A percentile compares a stretch with the other conserved stretches of the same genome.
Conservation (phyloP, 2,113 vertebrate species). For the Butorides virescens region DNA sequence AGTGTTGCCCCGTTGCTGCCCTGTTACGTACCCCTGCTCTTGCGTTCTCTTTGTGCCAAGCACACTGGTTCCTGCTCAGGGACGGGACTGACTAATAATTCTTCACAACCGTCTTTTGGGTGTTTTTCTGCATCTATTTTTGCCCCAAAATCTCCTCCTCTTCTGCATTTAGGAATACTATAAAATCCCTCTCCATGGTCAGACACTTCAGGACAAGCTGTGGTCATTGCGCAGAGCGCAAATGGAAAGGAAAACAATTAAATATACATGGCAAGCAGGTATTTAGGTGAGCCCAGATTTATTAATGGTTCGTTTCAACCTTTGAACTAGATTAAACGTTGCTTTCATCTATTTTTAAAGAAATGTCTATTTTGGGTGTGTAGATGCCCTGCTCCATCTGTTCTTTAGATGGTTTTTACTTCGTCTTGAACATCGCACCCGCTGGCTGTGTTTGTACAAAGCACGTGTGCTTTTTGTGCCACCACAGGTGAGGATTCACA, state of each 20-base stretch:
- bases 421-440: neutral
- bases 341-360: conserved; percentile 41
- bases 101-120: neutral
- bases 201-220: neutral
- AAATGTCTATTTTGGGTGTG: neutral
- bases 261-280: neutral
- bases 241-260: neutral
- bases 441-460: neutral
- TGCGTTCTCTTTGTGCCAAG: neutral
- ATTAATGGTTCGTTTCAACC: conserved; percentile 11
- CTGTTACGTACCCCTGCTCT: neutral
- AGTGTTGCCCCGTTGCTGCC: neutral
- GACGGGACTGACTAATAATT: neutral
- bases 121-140: neutral
- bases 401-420: neutral
- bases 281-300: neutral
- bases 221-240: neutral
- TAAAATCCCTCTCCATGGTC: neutral
- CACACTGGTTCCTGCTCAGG: neutral
- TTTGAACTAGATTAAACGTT: neutral
- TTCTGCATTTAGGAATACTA: neutral
- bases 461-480: neutral
- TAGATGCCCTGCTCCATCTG: neutral
- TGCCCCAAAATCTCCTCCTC: neutral
- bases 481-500: neutral